Conservation (phyloP, 2,797 vertebrate genomes). For the Centroberyx gerrardi region DNA sequence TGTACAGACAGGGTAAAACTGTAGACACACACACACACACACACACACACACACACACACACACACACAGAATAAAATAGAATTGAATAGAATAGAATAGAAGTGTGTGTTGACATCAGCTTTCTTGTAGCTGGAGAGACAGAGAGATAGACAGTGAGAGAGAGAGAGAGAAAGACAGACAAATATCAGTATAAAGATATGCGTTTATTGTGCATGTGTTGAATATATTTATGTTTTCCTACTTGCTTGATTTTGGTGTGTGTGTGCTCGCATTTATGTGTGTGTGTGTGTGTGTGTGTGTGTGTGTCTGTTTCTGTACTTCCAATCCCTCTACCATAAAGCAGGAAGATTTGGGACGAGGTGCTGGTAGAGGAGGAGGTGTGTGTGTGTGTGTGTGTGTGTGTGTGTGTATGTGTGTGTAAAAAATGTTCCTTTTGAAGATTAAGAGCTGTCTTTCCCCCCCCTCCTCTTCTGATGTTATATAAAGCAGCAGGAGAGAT, state of each 20-base stretch:
- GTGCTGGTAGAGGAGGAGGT: not conserved
- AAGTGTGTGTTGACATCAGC: not conserved
- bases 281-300: not conserved
- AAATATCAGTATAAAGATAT: not conserved
- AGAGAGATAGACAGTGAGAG: not conserved
- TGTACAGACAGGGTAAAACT: not conserved
- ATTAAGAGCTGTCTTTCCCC: slow-evolving; percentile 20
- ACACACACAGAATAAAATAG: not conserved
- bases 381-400: slow-evolving; percentile 5
- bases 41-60: not conserved
- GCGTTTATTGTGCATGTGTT: slow-evolving; percentile 10
- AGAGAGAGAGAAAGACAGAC: not conserved
- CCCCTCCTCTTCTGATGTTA: slow-evolving; percentile 44
- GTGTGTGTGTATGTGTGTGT: not conserved
- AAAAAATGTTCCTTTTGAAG: slow-evolving; percentile 62
- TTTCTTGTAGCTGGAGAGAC: too few relatives aligned
- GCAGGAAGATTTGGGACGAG: not conserved
- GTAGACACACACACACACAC: not conserved
- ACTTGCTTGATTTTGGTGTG: too few relatives aligned
- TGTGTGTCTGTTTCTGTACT: not conserved
- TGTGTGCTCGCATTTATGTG: not conserved
- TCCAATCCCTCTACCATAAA: not conserved
- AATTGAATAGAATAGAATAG: not conserved
- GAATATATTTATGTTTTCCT: not conserved
- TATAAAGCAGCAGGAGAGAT: slow-evolving; percentile 66